A percentile compares a stretch with the other conserved stretches of the same genome.
Conservation (phyloP, 1,140 invertebrate species). For the Holotrichia oblita region DNA sequence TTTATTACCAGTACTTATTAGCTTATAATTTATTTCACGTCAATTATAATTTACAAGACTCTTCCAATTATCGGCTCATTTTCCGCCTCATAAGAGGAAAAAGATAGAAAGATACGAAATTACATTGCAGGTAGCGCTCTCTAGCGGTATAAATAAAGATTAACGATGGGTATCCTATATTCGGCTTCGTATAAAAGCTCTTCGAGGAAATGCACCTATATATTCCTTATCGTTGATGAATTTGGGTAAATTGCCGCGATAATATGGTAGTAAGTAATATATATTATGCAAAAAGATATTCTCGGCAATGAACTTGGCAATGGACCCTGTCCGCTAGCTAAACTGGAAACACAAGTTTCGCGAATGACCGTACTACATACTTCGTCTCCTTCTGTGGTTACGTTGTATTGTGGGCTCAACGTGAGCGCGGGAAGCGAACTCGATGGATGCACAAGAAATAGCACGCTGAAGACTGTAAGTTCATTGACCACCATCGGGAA, state of each 20-base stretch:
- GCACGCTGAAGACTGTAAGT: constrained; percentile 23
- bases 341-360: constrained; percentile 43
- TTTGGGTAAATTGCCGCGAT: constrained; percentile 25
- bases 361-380: constrained; percentile 34
- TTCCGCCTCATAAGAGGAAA: not conserved
- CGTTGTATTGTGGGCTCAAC: not conserved
- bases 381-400: constrained; percentile 23
- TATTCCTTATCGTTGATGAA: not conserved
- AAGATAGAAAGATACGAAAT: not conserved
- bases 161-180: constrained; percentile 21
- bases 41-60: not conserved
- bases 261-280: constrained; percentile 7
- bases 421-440: not conserved
- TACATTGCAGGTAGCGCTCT: not conserved
- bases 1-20: not conserved
- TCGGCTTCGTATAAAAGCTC: too few relatives aligned
- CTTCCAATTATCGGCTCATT: constrained; percentile 6
- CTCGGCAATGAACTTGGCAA: constrained; percentile 31
- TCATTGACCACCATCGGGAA: constrained; percentile 30
- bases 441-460: constrained; percentile 7
- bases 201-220: not conserved
- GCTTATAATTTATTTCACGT: constrained; percentile 2
- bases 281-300: constrained; percentile 33
- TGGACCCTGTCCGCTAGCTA: constrained; percentile 29
- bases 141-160: not conserved